Conservation (phyloP, 2,797 vertebrate genomes). For the Podarcis lilfordi region DNA sequence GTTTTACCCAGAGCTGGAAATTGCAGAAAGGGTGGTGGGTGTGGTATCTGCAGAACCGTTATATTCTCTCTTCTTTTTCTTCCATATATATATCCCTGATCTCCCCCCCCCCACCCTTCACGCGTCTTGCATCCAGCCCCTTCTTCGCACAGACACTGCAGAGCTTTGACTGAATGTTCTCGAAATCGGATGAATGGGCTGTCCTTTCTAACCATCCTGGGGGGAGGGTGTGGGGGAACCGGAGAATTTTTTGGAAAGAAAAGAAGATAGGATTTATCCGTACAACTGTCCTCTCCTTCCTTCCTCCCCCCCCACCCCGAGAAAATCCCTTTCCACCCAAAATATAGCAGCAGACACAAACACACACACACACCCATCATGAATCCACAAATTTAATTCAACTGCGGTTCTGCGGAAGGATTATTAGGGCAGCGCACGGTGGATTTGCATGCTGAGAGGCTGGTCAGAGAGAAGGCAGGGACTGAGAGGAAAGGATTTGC, state of each 20-base stretch:
- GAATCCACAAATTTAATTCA: background rate
- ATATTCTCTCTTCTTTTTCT: too few relatives aligned
- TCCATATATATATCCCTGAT: too few relatives aligned
- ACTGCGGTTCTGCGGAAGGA: background rate
- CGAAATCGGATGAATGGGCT: background rate
- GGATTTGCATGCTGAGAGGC: background rate
- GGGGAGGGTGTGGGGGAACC: too few relatives aligned
- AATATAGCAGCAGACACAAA: background rate
- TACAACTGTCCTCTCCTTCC: background rate
- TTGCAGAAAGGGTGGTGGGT: constrained; percentile 1
- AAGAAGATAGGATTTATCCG: background rate
- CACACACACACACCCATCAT: too few relatives aligned
- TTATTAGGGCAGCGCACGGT: background rate
- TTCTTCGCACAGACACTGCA: background rate
- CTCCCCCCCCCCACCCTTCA: background rate
- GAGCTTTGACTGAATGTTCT: background rate
- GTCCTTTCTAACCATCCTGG: background rate
- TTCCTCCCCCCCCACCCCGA: too few relatives aligned
- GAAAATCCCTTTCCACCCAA: background rate
- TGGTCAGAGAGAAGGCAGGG: background rate
- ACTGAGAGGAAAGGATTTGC: too few relatives aligned
- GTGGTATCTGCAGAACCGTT: constrained; percentile 29
- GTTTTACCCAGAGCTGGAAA: background rate
- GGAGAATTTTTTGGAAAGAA: fast-evolving
- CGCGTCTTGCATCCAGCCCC: background rate